Evolutionary conservation across 2,888 invertebrate genomes (phyloP), one percentile per base, ranked within the genome.

Genomic region (Gymnosoma rotundatum): DNA sequence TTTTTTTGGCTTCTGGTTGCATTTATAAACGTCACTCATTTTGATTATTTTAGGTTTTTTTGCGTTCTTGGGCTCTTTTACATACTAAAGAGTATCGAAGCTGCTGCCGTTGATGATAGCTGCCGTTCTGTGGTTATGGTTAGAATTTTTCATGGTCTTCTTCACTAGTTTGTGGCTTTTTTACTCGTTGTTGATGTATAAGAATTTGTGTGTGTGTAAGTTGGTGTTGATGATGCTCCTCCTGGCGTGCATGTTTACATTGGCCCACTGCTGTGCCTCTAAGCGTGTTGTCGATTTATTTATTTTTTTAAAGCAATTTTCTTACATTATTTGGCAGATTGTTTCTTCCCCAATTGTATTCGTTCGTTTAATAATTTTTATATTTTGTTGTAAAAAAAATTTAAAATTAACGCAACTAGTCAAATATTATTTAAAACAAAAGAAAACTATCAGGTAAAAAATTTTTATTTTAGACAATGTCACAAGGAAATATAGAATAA

Each of bases 161-260:
- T 66, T 66, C 25, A 70, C 16, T n/a, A 69, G 54, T 45, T 70
- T 45, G 32, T 63, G 45, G n/a, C 45, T 32, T 32, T 42, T 61
- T 78, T 69, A 69, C 9, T 81, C n/a, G 50, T 45, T 48, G 32
- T 58, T 64, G 36, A 32, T 70, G 21, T 60, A 36, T 36, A 25
- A 1, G 48, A 74, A 60, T 73, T 79, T 76, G 75, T 76, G 76
- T 82, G 76, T 82, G 75, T 82, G 75, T 76, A 76, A 75, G 75
- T 76, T 82, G 70, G 81, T 82, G 83, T 78, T 66, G 84, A 83
- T 80, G 85, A 80, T 83, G 83, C 83, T 85, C 80, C 85, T 87
- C 82, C 86, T 86, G 86, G 83, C 84, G 87, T 86, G 83, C 87
- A 86, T 87, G 87, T 87, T 87, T 87, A 87, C 87, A 87, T 78